phyloP scores from a whole-genome alignment of 1,140 invertebrate species.

The Drosophila asahinai region DNA sequence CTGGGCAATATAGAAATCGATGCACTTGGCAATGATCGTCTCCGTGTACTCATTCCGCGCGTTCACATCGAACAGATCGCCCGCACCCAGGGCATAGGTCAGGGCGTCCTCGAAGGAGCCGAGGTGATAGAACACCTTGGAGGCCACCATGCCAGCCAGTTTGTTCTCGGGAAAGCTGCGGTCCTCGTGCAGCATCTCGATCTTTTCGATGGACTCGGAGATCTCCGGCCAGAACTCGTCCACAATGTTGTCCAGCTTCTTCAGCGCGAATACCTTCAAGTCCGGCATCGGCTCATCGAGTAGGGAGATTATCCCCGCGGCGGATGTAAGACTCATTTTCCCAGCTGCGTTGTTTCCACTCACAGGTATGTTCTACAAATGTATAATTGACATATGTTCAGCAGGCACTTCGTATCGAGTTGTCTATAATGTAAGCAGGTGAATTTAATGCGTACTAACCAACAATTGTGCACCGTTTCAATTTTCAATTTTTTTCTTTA shows the following conservation, averaged over 20 bases:
- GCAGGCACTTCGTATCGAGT: conserved; percentile 21
- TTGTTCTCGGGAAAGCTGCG: conserved; percentile 94
- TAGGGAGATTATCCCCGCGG: conserved; percentile 97
- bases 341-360: conserved; percentile 51
- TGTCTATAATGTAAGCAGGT: conserved; percentile 2
- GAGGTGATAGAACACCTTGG: conserved; percentile 99
- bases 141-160: conserved; percentile 97
- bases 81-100: conserved; percentile 96
- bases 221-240: conserved; percentile 99
- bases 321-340: conserved; percentile 86
- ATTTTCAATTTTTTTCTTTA: conserved; percentile 65
- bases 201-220: conserved; percentile 98
- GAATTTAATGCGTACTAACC: conserved; percentile 58
- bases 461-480: conserved; percentile 61
- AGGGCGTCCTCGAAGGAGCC: conserved; percentile 98
- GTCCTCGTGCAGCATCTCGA: conserved; percentile 98
- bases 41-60: conserved; percentile 97
- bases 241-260: conserved; percentile 96
- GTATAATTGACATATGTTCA: conserved; percentile 48
- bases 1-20: conserved; percentile 97
- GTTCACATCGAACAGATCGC: conserved; percentile 97
- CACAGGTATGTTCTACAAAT: conserved; percentile 58
- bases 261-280: conserved; percentile 96
- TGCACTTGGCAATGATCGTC: conserved; percentile 98
- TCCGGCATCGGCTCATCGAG: conserved; percentile 97